A percentile compares a stretch with the other conserved stretches of the same genome.
Evolutionary conservation across 2,888 invertebrate species (phyloP).

Genomic region (Ypsolopha scabrella): DNA sequence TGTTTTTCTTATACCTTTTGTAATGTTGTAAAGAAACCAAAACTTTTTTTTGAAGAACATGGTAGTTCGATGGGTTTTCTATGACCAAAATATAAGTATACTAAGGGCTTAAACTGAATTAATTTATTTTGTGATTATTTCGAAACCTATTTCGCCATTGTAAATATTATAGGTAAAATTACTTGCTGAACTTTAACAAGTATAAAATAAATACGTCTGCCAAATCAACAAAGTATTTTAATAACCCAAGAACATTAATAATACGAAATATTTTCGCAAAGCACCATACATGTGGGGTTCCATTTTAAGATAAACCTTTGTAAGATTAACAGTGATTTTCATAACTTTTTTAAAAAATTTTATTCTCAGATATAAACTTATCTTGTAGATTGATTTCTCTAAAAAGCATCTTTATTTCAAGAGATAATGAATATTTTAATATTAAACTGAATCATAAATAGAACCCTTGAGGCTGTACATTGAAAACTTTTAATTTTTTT

Average conservation of each 20-base stretch:
- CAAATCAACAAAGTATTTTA: conserved; percentile 44
- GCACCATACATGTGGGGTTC: too few relatives aligned
- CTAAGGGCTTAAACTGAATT: conserved; percentile 46
- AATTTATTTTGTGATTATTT: conserved; percentile 64
- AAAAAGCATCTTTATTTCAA: too few relatives aligned
- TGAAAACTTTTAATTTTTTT: neutral
- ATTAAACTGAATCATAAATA: neutral
- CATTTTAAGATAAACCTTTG: too few relatives aligned
- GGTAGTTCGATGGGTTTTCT: conserved; percentile 36
- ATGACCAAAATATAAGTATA: conserved; percentile 52
- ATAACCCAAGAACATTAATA: conserved; percentile 15
- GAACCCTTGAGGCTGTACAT: neutral
- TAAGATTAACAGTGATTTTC: too few relatives aligned
- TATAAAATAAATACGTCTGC: conserved; percentile 69
- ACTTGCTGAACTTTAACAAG: conserved; percentile 63
- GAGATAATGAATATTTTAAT: too few relatives aligned
- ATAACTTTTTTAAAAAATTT: too few relatives aligned
- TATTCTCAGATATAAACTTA: too few relatives aligned
- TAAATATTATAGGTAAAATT: conserved; percentile 42
- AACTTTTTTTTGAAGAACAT: conserved; percentile 6
- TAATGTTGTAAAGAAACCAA: conserved; percentile 11
- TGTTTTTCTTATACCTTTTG: conserved; percentile 21
- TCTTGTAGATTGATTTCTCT: too few relatives aligned
- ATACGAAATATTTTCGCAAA: too few relatives aligned
- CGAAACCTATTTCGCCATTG: conserved; percentile 58